phyloP scores from a whole-genome alignment of 2,797 vertebrate genomes.

The Gila robusta region DNA sequence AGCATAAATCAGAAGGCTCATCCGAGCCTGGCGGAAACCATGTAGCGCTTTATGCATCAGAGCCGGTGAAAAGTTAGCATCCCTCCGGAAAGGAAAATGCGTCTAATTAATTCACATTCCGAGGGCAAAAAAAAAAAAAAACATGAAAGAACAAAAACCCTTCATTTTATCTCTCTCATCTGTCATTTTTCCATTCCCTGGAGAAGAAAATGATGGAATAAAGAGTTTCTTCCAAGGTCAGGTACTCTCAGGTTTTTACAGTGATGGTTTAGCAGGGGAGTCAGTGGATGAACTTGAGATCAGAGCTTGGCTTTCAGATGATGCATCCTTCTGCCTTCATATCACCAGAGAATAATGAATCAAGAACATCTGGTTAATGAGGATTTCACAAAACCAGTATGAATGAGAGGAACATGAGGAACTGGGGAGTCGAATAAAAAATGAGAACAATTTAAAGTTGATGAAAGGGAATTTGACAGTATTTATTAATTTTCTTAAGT shows the following conservation, averaged over 20 bases:
- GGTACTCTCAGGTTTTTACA: not conserved
- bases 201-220: not conserved
- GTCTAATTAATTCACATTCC: constrained; percentile 54
- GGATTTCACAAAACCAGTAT: constrained; percentile 1
- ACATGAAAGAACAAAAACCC: constrained; percentile 24
- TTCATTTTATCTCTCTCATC: constrained; percentile 21
- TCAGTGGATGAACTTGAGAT: not conserved
- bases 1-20: constrained; percentile 53
- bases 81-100: constrained; percentile 53
- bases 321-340: not conserved
- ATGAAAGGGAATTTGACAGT: not conserved
- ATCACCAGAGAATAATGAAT: constrained; percentile 25
- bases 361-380: not conserved
- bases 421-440: not conserved
- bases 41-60: constrained; percentile 1
- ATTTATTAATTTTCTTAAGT: not conserved
- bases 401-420: not conserved
- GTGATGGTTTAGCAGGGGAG: constrained; percentile 1
- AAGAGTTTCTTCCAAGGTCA: constrained; percentile 1
- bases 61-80: constrained; percentile 9
- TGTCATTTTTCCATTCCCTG: constrained; percentile 9
- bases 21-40: constrained; percentile 38
- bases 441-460: not conserved
- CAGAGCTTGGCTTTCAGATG: not conserved
- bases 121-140: constrained; percentile 7